Evolutionary conservation across 2,888 invertebrate genomes (phyloP).

Genomic region (Parochlus steinenii): DNA sequence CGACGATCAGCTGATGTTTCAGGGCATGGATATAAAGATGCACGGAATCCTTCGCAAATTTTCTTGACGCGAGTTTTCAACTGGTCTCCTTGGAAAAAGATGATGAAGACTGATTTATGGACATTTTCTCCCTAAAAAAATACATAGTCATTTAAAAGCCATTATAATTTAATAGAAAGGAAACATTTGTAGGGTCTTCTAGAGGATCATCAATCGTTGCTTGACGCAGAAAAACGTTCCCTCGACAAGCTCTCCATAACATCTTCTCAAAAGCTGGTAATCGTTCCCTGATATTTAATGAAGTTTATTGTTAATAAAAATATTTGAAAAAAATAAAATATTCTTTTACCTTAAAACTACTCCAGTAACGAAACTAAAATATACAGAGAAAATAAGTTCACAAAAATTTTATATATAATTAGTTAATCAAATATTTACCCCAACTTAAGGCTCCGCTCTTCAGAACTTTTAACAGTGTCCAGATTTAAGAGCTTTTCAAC

Average conservation of each 20-base stretch:
- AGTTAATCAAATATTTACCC: conserved; percentile 55
- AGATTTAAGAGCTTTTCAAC: conserved; percentile 93
- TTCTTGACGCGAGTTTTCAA: conserved; percentile 93
- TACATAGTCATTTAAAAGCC: conserved; percentile 3
- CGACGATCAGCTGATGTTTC: conserved; percentile 91
- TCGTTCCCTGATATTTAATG: too few species aligned
- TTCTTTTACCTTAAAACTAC: conserved; percentile 87
- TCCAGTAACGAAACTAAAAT: conserved; percentile 82
- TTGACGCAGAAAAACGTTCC: conserved; percentile 90
- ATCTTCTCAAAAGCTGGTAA: conserved; percentile 94
- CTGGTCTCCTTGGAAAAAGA: conserved; percentile 97
- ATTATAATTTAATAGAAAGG: conserved; percentile 5
- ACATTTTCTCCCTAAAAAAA: conserved; percentile 73
- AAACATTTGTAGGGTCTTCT: conserved; percentile 86
- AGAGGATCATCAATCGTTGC: conserved; percentile 86
- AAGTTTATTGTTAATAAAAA: too few species aligned
- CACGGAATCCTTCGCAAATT: conserved; percentile 97
- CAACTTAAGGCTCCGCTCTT: conserved; percentile 86
- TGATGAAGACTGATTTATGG: conserved; percentile 92
- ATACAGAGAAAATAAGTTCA: conserved; percentile 8
- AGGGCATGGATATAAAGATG: conserved; percentile 95
- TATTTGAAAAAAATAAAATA: too few species aligned
- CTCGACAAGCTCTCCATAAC: conserved; percentile 95
- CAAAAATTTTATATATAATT: conserved; percentile 14
- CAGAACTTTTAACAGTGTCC: conserved; percentile 88